Base-by-base conservation (phyloP, 2,888 invertebrate genomes). In the Protonemura montana region DNA sequence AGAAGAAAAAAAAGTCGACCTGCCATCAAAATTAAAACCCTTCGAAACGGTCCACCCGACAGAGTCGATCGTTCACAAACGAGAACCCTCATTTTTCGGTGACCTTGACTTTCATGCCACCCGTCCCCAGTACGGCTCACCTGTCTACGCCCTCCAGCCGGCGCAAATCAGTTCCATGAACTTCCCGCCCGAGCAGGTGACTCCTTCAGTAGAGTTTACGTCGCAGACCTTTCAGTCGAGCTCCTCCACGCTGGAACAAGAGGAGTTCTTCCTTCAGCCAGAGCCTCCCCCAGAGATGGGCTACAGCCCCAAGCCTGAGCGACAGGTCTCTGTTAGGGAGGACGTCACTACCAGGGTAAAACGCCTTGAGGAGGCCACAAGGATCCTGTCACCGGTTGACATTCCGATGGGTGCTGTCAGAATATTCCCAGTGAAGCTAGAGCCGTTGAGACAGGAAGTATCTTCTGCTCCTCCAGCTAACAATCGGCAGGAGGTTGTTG, bases 211-310 rank as follows among this genome's bases (percentile, higher is more conserved):
- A 81, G 90, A 89, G 85, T 88, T 87, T 86, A 87, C 87, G 29
- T 85, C 88, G 76, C 87, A 88, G 82, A 88, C 87, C 85, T 86
- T 90, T 82, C 87, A 90, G 87, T 91, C 91, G 6, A 91, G 91
- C 87, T 91, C 91, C 90, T 91, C 91, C 41, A 90, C 91, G 81
- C 27, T 59, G 27, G 81, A 87, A 21, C 10, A 41, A 27, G 88
- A 93, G 89, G 92, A 93, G 87, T 92, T 94, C 83, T 92, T 93
- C 89, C 90, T 95, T 0, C 92, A 93, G 86, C 95, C 95, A 0
- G 95, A 95, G 89, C 94, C 95, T n/a, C 95, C 95, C 13, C 95
- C 95, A 59, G 94, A 95, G 91, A 94, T 95, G 82, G 94, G 94
- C 76, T 95, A 93, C 88, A 93, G 93, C 85, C 94, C 94, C 0